phyloP scores from a whole-genome alignment of 2,888 invertebrate species.

The Lucinisca nassula region DNA sequence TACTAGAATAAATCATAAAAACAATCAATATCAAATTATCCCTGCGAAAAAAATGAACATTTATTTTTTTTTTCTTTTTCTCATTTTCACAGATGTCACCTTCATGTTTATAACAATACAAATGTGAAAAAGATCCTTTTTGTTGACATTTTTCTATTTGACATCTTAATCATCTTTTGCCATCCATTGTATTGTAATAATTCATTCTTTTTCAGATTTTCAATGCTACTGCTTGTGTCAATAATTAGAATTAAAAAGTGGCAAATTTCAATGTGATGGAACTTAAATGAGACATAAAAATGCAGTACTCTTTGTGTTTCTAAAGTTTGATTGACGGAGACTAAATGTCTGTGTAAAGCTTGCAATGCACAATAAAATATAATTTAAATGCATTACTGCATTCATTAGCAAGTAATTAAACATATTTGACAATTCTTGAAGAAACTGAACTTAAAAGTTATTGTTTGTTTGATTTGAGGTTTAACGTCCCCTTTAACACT shows the following conservation, averaged over 20 bases:
- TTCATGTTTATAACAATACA: background rate
- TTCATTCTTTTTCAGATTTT: background rate
- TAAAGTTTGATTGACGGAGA: background rate
- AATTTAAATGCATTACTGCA: too few species aligned
- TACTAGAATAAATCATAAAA: background rate
- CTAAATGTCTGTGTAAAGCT: background rate
- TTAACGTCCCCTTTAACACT: too few species aligned
- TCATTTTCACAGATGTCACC: background rate
- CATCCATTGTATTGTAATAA: background rate
- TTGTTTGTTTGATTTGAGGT: too few species aligned
- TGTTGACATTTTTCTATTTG: background rate
- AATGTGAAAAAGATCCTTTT: slow-evolving; percentile 8
- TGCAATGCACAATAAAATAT: too few species aligned
- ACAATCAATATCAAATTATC: slow-evolving; percentile 3
- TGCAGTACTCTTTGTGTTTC: background rate
- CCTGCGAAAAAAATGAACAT: background rate
- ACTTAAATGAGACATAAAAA: background rate
- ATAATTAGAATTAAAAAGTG: background rate
- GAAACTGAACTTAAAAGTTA: too few species aligned
- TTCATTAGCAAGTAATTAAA: too few species aligned
- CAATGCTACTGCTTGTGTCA: background rate
- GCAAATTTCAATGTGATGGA: background rate
- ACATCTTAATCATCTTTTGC: background rate
- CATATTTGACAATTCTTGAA: too few species aligned
- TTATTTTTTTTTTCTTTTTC: background rate